phyloP scores from a whole-genome alignment of 2,113 vertebrate genomes.

The Notothenia rossii region DNA sequence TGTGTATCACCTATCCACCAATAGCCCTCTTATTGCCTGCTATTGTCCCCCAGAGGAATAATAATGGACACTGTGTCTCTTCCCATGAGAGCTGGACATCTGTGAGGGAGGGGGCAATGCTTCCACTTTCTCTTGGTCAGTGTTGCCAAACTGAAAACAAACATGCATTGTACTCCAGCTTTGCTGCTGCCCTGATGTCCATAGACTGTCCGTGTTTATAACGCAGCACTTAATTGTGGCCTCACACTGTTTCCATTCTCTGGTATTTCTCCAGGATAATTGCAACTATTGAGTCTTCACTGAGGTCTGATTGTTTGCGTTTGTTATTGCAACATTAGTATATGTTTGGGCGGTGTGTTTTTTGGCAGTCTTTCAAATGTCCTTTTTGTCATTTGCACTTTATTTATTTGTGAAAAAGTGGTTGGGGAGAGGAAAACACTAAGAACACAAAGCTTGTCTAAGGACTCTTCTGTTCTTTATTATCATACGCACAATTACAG shows the following conservation, averaged over 20 bases:
- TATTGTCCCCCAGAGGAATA: conserved; percentile 58
- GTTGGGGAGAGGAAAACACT: no score
- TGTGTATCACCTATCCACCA: conserved; percentile 59
- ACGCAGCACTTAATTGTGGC: conserved; percentile 73
- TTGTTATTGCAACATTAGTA: conserved; percentile 9
- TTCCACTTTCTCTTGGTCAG: conserved; percentile 66
- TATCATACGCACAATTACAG: no score
- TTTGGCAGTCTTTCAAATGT: background rate
- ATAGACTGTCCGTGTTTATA: conserved; percentile 71
- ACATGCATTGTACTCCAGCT: conserved; percentile 67
- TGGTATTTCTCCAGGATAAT: conserved; percentile 26
- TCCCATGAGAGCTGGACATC: conserved; percentile 52
- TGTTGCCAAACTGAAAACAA: conserved; percentile 76
- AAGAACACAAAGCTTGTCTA: no score
- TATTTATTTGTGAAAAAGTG: no score
- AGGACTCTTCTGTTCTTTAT: no score
- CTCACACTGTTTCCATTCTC: conserved; percentile 53
- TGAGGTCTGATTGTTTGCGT: background rate
- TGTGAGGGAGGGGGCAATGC: conserved; percentile 33
- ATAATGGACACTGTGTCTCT: conserved; percentile 69
- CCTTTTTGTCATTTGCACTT: background rate
- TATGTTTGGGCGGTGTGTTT: background rate
- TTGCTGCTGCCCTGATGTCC: conserved; percentile 50
- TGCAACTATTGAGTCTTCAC: conserved; percentile 18
- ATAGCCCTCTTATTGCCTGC: conserved; percentile 30